Evolutionary conservation across 2,113 vertebrate genomes (phyloP), one percentile per base, ranked within the genome.

Genomic region (Microcebus murinus): DNA sequence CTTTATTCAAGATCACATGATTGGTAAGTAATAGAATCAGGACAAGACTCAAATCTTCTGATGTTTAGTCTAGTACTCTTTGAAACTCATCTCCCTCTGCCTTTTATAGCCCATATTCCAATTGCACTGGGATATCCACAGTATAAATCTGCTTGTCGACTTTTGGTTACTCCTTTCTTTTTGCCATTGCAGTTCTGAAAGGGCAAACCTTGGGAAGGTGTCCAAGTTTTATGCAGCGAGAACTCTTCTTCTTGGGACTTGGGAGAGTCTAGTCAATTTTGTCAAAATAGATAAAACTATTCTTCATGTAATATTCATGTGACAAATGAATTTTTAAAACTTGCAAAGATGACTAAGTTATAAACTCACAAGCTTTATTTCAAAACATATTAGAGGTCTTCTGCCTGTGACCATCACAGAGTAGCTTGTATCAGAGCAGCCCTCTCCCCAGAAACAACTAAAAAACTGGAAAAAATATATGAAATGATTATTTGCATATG

Each of bases 221-320:
- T 91, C 94, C 89, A 96, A 94, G 73, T 63, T 57, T 71, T 57
- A 70, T 61, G 13, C 77, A 79, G 17, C 59, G n/a, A 95, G 95
- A 92, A 90, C 52, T 91, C 82, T 90, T 63, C 65, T 91, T 79
- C 59, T 55, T 50, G 34, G 68, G 79, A 71, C 74, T 82, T 85
- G 31, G 55, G 12, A 95, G 57, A 91, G 48, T 82, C 85, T 87
- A 68, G 48, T 92, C 63, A 81, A 82, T 93, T 89, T 70, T 83
- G 57, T 50, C 57, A 48, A 90, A 87, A 68, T 63, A 92, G 31
- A 36, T 71, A 90, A 80, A 97, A 89, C 61, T 90, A 1, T 42
- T 65, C 59, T 52, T 96, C 89, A 94, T 96, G 91, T 77, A 98
- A 96, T 95, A 96, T 97, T 96, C 94, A 96, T 94, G 77, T 94